Percentiles rank a stretch among this genome's conserved stretches.
Evolutionary conservation across 37 sponge, comb jelly and placozoan genomes (phyloP).

Genomic region (Aplysina aerophoba): DNA sequence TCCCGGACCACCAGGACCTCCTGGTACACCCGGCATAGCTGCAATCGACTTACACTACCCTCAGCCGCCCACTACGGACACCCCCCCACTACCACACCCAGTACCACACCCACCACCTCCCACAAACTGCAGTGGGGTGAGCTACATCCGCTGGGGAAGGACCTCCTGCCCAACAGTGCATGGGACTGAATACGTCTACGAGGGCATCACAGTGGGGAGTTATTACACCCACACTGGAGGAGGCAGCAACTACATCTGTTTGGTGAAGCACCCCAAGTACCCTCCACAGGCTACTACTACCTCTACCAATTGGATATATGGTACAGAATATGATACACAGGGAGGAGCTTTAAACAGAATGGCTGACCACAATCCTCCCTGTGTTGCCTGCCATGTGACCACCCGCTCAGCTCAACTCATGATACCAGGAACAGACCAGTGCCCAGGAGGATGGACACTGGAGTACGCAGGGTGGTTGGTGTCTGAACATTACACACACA

Average conservation of each 20-base stretch:
- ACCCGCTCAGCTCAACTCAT: constrained; percentile 6
- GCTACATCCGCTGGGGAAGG: neutral
- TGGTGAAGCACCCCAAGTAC: neutral
- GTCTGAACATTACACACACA: neutral
- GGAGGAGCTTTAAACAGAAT: neutral
- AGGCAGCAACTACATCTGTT: neutral
- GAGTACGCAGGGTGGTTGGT: constrained; percentile 18
- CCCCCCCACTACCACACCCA: too few species aligned
- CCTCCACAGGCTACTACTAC: neutral
- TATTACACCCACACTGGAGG: neutral
- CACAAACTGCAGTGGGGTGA: too few species aligned
- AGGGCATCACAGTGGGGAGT: neutral
- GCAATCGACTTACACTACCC: too few species aligned
- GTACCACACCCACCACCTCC: too few species aligned
- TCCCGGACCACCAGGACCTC: too few species aligned
- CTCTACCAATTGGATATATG: neutral
- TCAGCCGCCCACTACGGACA: too few species aligned
- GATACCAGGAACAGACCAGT: constrained; percentile 21
- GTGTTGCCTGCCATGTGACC: neutral
- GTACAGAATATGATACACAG: neutral
- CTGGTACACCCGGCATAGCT: too few species aligned
- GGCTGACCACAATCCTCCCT: neutral
- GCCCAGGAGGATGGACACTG: constrained; percentile 4
- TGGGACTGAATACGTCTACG: neutral
- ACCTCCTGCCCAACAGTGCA: neutral